Evolutionary conservation across 2,113 vertebrate genomes (phyloP).

Genomic region (Dicrurus megarhynchus): DNA sequence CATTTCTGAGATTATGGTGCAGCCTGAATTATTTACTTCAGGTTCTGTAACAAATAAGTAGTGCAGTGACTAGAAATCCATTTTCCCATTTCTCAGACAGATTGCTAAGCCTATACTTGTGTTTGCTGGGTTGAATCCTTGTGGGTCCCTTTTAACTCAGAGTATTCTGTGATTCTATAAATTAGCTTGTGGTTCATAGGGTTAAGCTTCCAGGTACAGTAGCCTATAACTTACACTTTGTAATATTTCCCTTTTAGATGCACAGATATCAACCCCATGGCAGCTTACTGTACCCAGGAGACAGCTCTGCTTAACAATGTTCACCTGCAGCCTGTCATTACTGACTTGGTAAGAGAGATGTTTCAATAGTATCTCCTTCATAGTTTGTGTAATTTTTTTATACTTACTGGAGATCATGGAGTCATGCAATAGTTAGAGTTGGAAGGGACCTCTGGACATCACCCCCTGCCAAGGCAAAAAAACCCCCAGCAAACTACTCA

Average conservation of each 20-base stretch:
- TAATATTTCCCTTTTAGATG: constrained; percentile 75
- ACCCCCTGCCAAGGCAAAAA: not conserved
- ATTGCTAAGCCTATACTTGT: not conserved
- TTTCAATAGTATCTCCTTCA: not conserved
- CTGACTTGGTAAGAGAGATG: constrained; percentile 83
- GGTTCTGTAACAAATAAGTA: not conserved
- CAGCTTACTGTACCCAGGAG: constrained; percentile 82
- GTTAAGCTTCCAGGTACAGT: not conserved
- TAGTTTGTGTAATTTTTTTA: not conserved
- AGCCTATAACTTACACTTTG: not conserved
- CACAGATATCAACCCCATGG: constrained; percentile 88
- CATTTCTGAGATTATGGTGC: not conserved
- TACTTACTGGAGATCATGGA: not conserved
- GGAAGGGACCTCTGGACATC: not conserved
- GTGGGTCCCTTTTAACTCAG: not conserved
- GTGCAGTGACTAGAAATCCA: not conserved
- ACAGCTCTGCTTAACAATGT: constrained; percentile 83
- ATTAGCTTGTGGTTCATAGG: not conserved
- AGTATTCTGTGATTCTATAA: not conserved
- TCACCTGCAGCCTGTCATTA: constrained; percentile 84
- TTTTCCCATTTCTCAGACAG: not conserved
- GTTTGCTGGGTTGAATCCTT: not conserved
- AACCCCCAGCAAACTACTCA: not conserved
- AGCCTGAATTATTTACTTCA: not conserved
- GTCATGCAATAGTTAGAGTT: not conserved